Conservation (phyloP, 2,113 vertebrate genomes). For the Sebastes schlegelii region DNA sequence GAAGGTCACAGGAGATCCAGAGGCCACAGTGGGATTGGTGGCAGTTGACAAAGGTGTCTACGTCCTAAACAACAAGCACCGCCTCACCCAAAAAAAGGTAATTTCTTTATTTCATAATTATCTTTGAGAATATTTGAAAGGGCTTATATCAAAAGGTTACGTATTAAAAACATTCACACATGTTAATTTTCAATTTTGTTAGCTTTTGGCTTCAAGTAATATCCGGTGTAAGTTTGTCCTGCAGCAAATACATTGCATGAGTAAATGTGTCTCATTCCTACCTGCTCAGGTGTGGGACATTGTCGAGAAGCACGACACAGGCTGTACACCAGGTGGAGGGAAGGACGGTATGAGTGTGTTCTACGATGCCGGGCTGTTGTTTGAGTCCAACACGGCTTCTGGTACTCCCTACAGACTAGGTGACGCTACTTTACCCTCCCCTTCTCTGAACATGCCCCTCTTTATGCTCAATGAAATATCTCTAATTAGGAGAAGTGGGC, state of each 20-base stretch:
- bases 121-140: conserved; percentile 3
- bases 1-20: conserved; percentile 78
- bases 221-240: too few relatives aligned
- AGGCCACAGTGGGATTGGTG: conserved; percentile 81
- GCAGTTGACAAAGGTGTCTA: conserved; percentile 85
- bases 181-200: too few relatives aligned
- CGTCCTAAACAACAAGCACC: conserved; percentile 79
- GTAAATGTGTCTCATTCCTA: too few relatives aligned
- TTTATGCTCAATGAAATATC: background rate
- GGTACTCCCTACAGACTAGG: conserved; percentile 79
- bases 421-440: conserved; percentile 28
- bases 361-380: conserved; percentile 83
- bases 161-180: background rate
- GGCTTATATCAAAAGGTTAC: background rate
- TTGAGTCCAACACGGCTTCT: conserved; percentile 67
- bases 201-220: too few relatives aligned
- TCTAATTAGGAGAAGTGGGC: background rate
- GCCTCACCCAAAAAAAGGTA: conserved; percentile 86
- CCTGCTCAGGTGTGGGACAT: too few relatives aligned
- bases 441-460: background rate
- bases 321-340: conserved; percentile 87
- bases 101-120: background rate
- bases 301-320: too few relatives aligned
- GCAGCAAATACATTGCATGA: too few relatives aligned
- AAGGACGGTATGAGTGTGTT: conserved; percentile 80